Conservation (phyloP, 2,797 vertebrate genomes). For the Apogon hyalosoma region DNA sequence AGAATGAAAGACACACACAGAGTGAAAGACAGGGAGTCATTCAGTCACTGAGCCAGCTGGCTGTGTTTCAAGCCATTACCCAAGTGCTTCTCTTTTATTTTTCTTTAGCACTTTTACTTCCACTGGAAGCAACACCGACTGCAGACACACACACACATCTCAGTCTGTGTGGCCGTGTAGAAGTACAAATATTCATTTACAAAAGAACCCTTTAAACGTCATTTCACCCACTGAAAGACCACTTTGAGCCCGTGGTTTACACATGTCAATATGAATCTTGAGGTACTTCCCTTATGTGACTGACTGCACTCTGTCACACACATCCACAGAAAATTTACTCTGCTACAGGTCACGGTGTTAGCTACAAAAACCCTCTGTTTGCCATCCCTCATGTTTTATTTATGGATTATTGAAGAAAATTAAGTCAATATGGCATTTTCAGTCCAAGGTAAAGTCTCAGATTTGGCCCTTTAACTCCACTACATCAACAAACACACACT, state of each 20-base stretch:
- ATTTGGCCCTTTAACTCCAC: constrained; percentile 3
- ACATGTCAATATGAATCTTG: constrained; percentile 33
- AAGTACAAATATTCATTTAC: constrained; percentile 46
- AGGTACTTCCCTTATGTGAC: constrained; percentile 21
- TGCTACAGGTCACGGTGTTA: constrained; percentile 23
- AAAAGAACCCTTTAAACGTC: constrained; percentile 55
- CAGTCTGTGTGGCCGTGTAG: constrained; percentile 28
- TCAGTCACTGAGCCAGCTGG: constrained; percentile 64
- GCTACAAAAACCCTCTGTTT: constrained; percentile 33
- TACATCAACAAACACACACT: constrained; percentile 8
- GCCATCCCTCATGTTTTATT: constrained; percentile 34
- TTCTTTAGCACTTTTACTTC: constrained; percentile 57
- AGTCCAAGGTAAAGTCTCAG: not conserved
- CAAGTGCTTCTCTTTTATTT: constrained; percentile 68
- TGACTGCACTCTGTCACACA: constrained; percentile 13
- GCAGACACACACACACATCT: constrained; percentile 21
- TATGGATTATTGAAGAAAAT: constrained; percentile 27
- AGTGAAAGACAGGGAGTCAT: constrained; percentile 48
- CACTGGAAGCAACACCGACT: constrained; percentile 40
- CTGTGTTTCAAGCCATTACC: constrained; percentile 73
- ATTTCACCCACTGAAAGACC: constrained; percentile 51
- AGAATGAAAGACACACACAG: constrained; percentile 28
- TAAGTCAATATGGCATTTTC: constrained; percentile 13
- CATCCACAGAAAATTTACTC: not conserved
- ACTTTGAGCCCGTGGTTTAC: constrained; percentile 38